Percentiles rank a stretch among this genome's conserved stretches.
Evolutionary conservation across 2,888 invertebrate species (phyloP).

Genomic region (Mythimna albipuncta): DNA sequence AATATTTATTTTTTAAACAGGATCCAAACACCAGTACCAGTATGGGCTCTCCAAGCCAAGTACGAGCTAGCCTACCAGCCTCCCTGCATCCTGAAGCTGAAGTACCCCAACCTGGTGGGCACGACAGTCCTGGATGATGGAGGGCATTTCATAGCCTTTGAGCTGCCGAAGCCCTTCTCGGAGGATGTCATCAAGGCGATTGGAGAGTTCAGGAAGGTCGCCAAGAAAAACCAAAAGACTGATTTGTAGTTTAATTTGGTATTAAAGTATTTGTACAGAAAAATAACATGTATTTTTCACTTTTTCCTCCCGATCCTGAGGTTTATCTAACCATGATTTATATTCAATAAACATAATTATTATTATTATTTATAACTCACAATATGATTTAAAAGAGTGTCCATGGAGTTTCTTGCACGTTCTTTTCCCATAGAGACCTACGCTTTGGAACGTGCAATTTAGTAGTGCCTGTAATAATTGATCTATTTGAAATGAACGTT

Average conservation of each 20-base stretch:
- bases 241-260: constrained; percentile 82
- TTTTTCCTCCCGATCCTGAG: too few relatives aligned
- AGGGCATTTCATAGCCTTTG: constrained; percentile 97
- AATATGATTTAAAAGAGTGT: too few relatives aligned
- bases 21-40: constrained; percentile 92
- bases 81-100: constrained; percentile 89
- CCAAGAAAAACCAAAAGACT: constrained; percentile 64
- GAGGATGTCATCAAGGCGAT: constrained; percentile 91
- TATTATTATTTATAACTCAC: too few relatives aligned
- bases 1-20: constrained; percentile 76
- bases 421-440: too few relatives aligned
- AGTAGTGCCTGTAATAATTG: too few relatives aligned
- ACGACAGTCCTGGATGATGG: constrained; percentile 91
- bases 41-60: constrained; percentile 92
- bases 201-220: constrained; percentile 71
- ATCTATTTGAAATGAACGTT: too few relatives aligned
- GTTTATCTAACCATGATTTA: too few relatives aligned
- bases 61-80: constrained; percentile 92
- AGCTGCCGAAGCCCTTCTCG: constrained; percentile 93
- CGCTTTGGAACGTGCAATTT: too few relatives aligned
- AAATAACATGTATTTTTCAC: too few relatives aligned
- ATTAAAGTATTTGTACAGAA: constrained; percentile 18
- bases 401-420: too few relatives aligned
- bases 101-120: constrained; percentile 92
- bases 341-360: too few relatives aligned